A percentile compares a stretch with the other conserved stretches of the same genome.
Evolutionary conservation across 2,113 vertebrate species (phyloP).

Genomic region (Fukomys damarensis): DNA sequence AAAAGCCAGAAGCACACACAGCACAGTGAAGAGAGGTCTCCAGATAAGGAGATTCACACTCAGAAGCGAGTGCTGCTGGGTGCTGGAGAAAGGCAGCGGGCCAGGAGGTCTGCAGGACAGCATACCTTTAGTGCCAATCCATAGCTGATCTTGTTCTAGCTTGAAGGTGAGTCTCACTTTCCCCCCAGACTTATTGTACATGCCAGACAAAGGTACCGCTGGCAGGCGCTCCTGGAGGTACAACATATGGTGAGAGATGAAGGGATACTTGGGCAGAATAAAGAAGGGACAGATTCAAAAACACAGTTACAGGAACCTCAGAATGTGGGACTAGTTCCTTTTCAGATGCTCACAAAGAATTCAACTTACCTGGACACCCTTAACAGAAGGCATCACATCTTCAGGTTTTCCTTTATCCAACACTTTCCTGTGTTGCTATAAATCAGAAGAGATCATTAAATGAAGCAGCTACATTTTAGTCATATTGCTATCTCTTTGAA

Average conservation of each 20-base stretch:
- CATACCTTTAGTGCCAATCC: conserved; percentile 99
- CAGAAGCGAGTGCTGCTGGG: neutral
- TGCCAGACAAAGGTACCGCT: conserved; percentile 97
- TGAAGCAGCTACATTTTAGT: neutral
- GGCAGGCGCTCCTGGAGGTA: conserved; percentile 94
- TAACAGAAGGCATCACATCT: conserved; percentile 96
- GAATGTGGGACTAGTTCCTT: neutral
- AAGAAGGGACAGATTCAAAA: accelerated
- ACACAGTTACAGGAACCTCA: neutral
- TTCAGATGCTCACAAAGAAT: no score
- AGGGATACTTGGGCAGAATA: neutral
- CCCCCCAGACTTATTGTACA: conserved; percentile 99
- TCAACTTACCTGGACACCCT: conserved; percentile 94
- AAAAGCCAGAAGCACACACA: conserved; percentile 30
- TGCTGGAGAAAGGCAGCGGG: neutral
- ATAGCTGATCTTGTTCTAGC: conserved; percentile 99
- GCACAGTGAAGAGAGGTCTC: neutral
- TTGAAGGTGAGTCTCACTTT: conserved; percentile 99
- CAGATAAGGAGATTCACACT: neutral
- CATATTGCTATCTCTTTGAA: neutral
- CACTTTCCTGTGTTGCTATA: conserved; percentile 99
- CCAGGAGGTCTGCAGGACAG: neutral
- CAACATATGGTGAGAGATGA: neutral
- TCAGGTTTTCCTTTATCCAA: conserved; percentile 99
- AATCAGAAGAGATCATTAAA: conserved; percentile 72